Evolutionary conservation across 1,140 invertebrate genomes (phyloP).

Genomic region (Drosophila ananassae): DNA sequence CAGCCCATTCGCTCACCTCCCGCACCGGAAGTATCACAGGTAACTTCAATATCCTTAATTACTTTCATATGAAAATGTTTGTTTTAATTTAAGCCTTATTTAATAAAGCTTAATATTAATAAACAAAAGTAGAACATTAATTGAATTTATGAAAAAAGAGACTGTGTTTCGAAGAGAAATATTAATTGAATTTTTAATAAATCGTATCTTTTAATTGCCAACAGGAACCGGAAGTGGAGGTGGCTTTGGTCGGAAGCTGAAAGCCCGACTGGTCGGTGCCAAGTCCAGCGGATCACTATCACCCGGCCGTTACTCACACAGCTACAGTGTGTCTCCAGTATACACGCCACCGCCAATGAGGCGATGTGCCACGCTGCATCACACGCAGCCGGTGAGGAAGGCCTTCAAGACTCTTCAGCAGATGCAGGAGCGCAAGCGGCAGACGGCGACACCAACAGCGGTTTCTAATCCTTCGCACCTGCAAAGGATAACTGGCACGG

Average conservation of each 20-base stretch:
- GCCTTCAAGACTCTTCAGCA: conserved; percentile 74
- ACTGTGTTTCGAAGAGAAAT: too few species aligned
- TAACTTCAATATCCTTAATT: neutral
- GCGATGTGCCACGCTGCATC: conserved; percentile 72
- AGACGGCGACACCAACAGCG: conserved; percentile 21
- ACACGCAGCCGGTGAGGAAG: conserved; percentile 74
- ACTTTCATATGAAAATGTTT: too few species aligned
- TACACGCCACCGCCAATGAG: conserved; percentile 78
- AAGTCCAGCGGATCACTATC: conserved; percentile 67
- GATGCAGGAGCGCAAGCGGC: conserved; percentile 65
- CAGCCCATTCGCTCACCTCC: conserved; percentile 68
- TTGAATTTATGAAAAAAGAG: too few species aligned
- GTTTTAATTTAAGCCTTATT: too few species aligned
- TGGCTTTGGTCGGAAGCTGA: conserved; percentile 67
- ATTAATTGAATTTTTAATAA: neutral
- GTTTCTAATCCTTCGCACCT: conserved; percentile 21
- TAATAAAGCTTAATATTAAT: too few species aligned
- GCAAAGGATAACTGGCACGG: conserved; percentile 67
- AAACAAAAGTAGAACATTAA: too few species aligned
- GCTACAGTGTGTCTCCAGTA: conserved; percentile 72
- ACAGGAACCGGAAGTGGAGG: conserved; percentile 19
- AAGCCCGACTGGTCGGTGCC: conserved; percentile 66
- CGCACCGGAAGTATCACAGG: conserved; percentile 24
- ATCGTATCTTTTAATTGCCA: neutral
- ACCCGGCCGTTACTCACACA: conserved; percentile 68